Conservation (phyloP, 1,140 invertebrate species). For the Eumeta japonica region DNA sequence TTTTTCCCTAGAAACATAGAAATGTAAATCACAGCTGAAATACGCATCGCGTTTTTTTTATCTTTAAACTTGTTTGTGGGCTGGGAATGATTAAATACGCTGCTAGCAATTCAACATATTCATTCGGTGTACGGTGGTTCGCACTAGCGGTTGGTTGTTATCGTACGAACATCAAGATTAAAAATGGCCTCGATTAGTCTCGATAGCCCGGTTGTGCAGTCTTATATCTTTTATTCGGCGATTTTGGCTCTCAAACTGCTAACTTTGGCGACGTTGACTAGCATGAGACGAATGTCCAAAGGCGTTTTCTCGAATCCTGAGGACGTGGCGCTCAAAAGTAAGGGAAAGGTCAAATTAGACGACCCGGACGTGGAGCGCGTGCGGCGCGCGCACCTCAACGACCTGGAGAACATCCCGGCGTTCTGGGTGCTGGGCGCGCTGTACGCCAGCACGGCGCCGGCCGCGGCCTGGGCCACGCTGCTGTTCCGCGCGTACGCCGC, state of each 20-base stretch:
- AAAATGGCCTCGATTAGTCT: conserved; percentile 30
- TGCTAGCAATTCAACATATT: no score
- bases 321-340: conserved; percentile 30
- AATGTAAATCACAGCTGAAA: no score
- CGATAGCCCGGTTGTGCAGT: conserved; percentile 42
- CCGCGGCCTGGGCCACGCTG: conserved; percentile 46
- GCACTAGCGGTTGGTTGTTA: no score
- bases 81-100: no score
- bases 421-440: conserved; percentile 65
- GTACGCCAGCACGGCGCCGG: conserved; percentile 64
- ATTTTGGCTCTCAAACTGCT: conserved; percentile 60
- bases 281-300: conserved; percentile 38
- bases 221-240: conserved; percentile 55
- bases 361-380: conserved; percentile 58
- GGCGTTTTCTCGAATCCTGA: conserved; percentile 34
- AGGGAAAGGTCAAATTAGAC: conserved; percentile 51
- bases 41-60: no score
- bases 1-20: no score
- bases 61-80: no score
- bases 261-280: conserved; percentile 51
- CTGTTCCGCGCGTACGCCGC: conserved; percentile 63
- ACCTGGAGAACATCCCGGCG: conserved; percentile 72
- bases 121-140: no score
- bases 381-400: conserved; percentile 69
- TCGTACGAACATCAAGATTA: no score